phyloP scores from a whole-genome alignment of 2,888 invertebrate species.

The Cheilosia vernalis region DNA sequence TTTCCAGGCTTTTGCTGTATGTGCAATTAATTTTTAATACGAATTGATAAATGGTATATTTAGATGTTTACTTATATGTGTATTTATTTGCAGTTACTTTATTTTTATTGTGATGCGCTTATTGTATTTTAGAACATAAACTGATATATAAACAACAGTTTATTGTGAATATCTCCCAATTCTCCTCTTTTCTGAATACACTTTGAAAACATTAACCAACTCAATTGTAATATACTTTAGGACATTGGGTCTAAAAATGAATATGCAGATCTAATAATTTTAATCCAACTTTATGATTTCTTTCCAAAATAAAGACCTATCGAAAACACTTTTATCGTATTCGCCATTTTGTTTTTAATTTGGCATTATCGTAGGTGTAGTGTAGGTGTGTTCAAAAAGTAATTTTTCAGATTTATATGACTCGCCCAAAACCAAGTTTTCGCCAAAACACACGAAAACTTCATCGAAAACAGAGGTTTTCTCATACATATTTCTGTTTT shows the following conservation, averaged over 20 bases:
- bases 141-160: conserved; percentile 35
- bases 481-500: too few relatives aligned
- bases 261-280: not conserved
- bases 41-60: not conserved
- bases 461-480: too few relatives aligned
- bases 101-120: conserved; percentile 13
- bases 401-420: too few relatives aligned
- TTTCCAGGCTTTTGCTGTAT: not conserved
- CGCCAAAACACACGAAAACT: too few relatives aligned
- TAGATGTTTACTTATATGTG: not conserved
- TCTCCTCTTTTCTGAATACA: not conserved
- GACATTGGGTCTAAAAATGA: not conserved
- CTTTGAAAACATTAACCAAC: not conserved
- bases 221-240: not conserved
- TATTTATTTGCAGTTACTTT: conserved; percentile 15
- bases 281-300: conserved; percentile 20
- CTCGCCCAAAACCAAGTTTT: too few relatives aligned
- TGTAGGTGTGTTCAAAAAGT: conserved; percentile 20
- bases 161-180: not conserved
- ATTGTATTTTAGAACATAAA: conserved; percentile 16
- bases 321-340: conserved; percentile 45
- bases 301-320: conserved; percentile 67
- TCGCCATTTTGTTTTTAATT: conserved; percentile 64
- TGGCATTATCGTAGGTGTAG: conserved; percentile 25
- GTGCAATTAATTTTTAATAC: not conserved